These are phyloP conservation scores for Meteorus cinctellus DNA, from an alignment of 2,888 invertebrate genomes.

Conservation along the genomic window DNA sequence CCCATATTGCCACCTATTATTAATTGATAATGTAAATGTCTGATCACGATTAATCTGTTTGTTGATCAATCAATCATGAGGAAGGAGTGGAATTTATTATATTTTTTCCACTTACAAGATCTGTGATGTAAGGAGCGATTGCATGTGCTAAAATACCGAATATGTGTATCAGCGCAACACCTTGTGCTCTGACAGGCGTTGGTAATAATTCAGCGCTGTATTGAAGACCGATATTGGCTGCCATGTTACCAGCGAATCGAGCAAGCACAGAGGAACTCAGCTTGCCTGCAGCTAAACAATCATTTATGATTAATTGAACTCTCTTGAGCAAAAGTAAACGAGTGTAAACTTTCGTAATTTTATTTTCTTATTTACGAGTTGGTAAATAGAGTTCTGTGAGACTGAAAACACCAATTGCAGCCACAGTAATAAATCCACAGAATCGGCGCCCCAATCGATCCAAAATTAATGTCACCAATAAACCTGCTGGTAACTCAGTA, in stretches of 20 bases:
- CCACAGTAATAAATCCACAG: conserved; percentile 87
- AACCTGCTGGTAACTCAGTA: conserved; percentile 89
- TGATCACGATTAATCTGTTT: neutral
- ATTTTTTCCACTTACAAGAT: conserved; percentile 77
- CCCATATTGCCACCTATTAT: conserved; percentile 63
- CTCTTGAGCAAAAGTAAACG: neutral
- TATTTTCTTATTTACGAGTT: neutral
- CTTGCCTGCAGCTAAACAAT: conserved; percentile 78
- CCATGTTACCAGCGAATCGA: conserved; percentile 90
- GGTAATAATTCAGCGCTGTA: conserved; percentile 92
- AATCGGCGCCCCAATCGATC: conserved; percentile 89
- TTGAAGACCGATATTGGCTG: conserved; percentile 91
- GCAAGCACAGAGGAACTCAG: conserved; percentile 86
- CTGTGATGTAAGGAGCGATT: conserved; percentile 88
- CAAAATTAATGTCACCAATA: conserved; percentile 83
- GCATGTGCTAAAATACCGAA: conserved; percentile 91
- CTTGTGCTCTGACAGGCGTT: conserved; percentile 90
- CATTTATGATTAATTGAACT: conserved; percentile 8
- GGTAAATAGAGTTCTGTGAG: conserved; percentile 70
- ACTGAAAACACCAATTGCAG: conserved; percentile 85
- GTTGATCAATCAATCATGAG: neutral
- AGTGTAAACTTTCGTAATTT: neutral
- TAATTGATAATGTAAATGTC: conserved; percentile 1
- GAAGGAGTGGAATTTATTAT: neutral
- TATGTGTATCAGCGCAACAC: conserved; percentile 88